Base-by-base conservation (phyloP, 2,888 invertebrate species). In the Panzeria rudis region DNA sequence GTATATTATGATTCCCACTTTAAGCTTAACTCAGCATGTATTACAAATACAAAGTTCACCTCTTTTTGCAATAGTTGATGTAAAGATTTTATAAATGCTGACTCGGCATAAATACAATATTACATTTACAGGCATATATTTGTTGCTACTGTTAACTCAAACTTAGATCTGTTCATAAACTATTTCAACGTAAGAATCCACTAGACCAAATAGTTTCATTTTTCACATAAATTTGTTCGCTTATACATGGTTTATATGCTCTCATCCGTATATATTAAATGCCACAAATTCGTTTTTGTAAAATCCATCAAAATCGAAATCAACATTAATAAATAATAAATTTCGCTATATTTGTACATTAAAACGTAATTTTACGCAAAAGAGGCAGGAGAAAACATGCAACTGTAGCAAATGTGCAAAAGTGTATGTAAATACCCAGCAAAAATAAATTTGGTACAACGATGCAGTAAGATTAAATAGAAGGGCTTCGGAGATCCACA, bases 281-380 rank as follows among this genome's bases (percentile, higher is more conserved):
- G 79, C 79, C 86, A 84, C 82, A 82, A 87, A 82, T 80, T 83
- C 68, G 71, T 77, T 85, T 56, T 71, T 76, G 56, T 32, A 38
- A 76, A 87, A 86, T 84, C 83, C 78, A 83, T 86, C 86, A 86
- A 86, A 84, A 86, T 86, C 73, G 73, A 86, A 83, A 75, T 85
- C 77, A 79, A 81, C 71, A 81, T 78, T 83, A 87, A 83, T 83
- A 81, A 84, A 82, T 82, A 78, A 69, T 79, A 72, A 86, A 85
- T 84, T 75, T 50, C 68, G 56, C 59, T 80, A 56, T 59, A 69
- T 11, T 17, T 59, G 8, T 29, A 32, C 17, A 59, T 44, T 59
- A 32, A 29, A 54, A 25, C 25, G 38, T 9, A 54, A 71, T 64
- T 64, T 25, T 2, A 44, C 15, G 44, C 17, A 20, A 0, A 25